Base-by-base conservation (phyloP, 2,113 vertebrate species). In the Ondatra zibethicus region DNA sequence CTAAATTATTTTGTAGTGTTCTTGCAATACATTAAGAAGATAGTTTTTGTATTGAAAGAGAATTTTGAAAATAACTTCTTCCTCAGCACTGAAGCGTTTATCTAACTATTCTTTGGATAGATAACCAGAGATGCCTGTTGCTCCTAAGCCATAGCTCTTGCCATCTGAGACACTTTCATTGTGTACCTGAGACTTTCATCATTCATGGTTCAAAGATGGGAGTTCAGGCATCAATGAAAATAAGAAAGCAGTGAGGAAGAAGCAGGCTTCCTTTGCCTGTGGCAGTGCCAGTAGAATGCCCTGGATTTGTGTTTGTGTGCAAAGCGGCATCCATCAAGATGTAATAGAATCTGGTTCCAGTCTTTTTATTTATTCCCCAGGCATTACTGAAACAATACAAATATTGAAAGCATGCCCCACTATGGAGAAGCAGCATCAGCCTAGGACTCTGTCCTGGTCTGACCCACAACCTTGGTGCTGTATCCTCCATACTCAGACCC, bases 391-490 rank as follows among this genome's bases (percentile, higher is more conserved):
- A 45, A 6, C 5, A 70, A 17, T 27, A 65, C 25, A 47, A 1
- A 23, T 25, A 47, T 42, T 88, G 88, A 65, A 52, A 27, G 45
- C 9, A 1, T 19, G 70, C 58, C 78, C 55, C 7, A 12, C 81
- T 50, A 45, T 61, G 63, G 39, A 55, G 16, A 27, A 75, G 72
- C 91, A 39, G 36, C 45, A 42, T 47, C 68, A 1, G 36, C 86
- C 21, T 63, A 27, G 92, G 72, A 25, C 84, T 55, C 52, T 39
- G 23, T 82, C 89, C 14, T 2, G 8, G 13, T 36, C 81, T 88
- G 66, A 88, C 70, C 36, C 25, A 93, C 61, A 72, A 82, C 73
- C 77, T 55, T 33, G 92, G 93, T 96, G 97, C 91, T 95, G 58
- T n/a, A 76, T 76, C 84, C 85, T 68, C 68, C 7, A 4, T 82